Evolutionary conservation across 2,113 vertebrate species (phyloP), one percentile per base, ranked within the genome.

Genomic region (Oreochromis aureus): DNA sequence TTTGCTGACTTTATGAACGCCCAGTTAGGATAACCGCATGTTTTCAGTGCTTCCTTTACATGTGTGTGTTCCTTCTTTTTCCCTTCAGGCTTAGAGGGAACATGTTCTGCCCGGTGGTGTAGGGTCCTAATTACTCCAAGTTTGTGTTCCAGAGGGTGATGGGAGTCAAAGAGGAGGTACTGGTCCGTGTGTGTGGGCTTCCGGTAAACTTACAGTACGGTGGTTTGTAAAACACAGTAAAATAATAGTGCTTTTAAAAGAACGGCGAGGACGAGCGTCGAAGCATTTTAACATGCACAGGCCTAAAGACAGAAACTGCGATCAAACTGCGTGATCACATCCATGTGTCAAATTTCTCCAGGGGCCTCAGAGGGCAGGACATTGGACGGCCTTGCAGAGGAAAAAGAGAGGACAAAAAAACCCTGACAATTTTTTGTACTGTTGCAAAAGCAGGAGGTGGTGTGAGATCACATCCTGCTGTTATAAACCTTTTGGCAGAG

Each of bases 401-500:
- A 10, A 86, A 85, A 44, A 12, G 1, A 46, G 34, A 30, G 54
- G 15, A 36, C 18, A 36, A 63, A 81, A 86, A 81, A 86, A 73
- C n/a, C 8, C 34, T 30, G n/a, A 80, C 19, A 16, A 71, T 69
- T 89, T 93, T 78, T 82, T 73, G 84, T 81, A 91, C 78, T 53
- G 81, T 16, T 91, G 89, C 90, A 94, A 92, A 93, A 63, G 76
- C 78, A 34, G 32, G 69, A 76, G 82, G 88, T 27, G 86, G 89
- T 92, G 91, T 88, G 90, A 94, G 87, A 94, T 95, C 93, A 92
- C 92, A 94, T 92, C 91, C 89, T 88, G 55, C 89, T 55, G 93
- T 36, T 73, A 91, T 55, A 87, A 93, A 89, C 27, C 69, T 73
- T 66, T 83, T 82, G 82, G 69, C 86, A 34, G 44, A 69, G 48